Evolutionary conservation across 2,113 vertebrate species (phyloP).

Genomic region (Pygoscelis antarcticus): DNA sequence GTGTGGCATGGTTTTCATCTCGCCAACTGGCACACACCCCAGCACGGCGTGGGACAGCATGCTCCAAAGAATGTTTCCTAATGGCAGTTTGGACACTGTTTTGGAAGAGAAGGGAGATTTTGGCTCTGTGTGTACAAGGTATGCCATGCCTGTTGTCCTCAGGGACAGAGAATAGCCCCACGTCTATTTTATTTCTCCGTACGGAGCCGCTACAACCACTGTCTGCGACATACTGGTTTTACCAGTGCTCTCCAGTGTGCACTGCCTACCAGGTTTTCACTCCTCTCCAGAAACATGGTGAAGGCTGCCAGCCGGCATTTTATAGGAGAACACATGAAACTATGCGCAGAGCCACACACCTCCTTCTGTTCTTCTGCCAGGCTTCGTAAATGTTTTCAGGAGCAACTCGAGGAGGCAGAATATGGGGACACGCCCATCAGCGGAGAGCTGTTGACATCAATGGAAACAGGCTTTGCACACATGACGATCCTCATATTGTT

Average conservation of each 20-base stretch:
- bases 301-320: neutral
- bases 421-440: neutral
- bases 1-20: neutral
- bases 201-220: neutral
- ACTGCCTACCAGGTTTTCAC: neutral
- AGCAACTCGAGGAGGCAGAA: neutral
- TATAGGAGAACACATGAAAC: neutral
- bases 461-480: neutral
- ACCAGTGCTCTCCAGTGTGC: neutral
- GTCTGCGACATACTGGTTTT: neutral
- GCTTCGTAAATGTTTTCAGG: neutral
- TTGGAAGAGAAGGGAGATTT: neutral
- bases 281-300: neutral
- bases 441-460: neutral
- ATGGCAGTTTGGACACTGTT: neutral
- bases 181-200: fast-evolving
- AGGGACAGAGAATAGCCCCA: neutral
- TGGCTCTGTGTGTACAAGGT: neutral
- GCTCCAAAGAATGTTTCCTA: neutral
- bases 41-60: fast-evolving
- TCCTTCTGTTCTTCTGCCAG: neutral
- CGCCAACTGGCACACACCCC: fast-evolving
- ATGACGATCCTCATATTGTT: neutral
- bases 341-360: neutral
- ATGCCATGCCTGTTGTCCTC: neutral